Conservation (phyloP, 30 jellyfish, hydroid and myxozoan genomes). For the Mastigias papua region DNA sequence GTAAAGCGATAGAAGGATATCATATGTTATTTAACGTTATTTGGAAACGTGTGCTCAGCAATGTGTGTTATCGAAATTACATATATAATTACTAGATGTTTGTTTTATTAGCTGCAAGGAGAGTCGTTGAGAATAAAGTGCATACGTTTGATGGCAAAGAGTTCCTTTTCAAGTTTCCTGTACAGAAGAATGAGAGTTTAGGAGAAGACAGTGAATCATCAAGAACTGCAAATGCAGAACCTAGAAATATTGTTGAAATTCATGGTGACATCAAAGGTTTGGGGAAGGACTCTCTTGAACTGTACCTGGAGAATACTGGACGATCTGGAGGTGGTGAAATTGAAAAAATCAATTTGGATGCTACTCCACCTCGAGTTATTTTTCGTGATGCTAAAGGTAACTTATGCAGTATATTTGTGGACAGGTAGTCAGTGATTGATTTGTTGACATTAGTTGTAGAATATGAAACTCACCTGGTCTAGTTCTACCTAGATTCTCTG, state of each 20-base stretch:
- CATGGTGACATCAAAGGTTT: not conserved
- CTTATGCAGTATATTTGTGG: not conserved
- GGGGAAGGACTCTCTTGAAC: not conserved
- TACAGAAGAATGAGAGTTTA: not conserved
- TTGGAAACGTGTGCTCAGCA: too few species aligned
- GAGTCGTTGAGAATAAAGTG: not conserved
- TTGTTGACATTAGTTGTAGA: too few species aligned
- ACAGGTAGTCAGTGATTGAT: not conserved
- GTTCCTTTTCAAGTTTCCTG: not conserved
- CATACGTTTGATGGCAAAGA: not conserved
- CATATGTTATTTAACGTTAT: too few species aligned
- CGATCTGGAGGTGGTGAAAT: slow-evolving; percentile 12
- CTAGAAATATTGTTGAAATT: not conserved
- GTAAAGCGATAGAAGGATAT: too few species aligned
- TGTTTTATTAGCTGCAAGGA: not conserved
- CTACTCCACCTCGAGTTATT: not conserved
- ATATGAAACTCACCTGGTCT: too few species aligned
- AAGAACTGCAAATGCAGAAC: not conserved
- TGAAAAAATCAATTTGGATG: not conserved
- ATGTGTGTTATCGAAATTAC: too few species aligned
- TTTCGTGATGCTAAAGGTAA: not conserved
- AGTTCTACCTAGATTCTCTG: too few species aligned
- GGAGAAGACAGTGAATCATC: not conserved
- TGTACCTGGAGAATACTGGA: not conserved
- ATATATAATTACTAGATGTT: not conserved